Evolutionary conservation across 2,797 vertebrate genomes (phyloP).

Genomic region (Lacerta viridis): DNA sequence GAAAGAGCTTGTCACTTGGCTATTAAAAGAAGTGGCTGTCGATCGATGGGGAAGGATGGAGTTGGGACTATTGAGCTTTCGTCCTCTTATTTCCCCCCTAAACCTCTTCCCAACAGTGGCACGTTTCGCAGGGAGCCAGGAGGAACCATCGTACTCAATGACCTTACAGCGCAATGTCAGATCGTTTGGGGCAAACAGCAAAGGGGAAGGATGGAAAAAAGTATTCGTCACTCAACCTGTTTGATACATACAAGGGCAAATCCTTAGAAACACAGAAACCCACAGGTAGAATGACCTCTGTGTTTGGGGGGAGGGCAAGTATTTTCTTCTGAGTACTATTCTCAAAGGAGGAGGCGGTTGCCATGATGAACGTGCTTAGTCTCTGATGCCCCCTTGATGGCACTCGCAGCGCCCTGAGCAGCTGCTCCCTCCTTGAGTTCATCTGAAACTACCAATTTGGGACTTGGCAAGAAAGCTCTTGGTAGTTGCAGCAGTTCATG

Average conservation of each 20-base stretch:
- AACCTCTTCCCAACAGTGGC: slow-evolving; percentile 70
- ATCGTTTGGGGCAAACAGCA: slow-evolving; percentile 99
- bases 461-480: neutral
- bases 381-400: slow-evolving; percentile 27
- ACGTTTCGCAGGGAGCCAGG: slow-evolving; percentile 83
- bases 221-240: slow-evolving; percentile 99
- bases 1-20: neutral
- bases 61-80: neutral
- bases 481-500: neutral
- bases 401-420: slow-evolving; percentile 56
- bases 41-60: neutral
- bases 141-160: slow-evolving; percentile 98
- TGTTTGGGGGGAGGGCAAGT: fast-evolving
- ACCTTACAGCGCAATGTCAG: slow-evolving; percentile 99
- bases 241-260: slow-evolving; percentile 99
- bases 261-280: slow-evolving; percentile 98
- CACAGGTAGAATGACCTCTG: slow-evolving; percentile 80
- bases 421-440: slow-evolving; percentile 10
- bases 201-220: slow-evolving; percentile 99
- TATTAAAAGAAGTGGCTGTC: neutral
- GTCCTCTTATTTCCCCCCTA: neutral
- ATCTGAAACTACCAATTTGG: neutral
- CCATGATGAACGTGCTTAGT: slow-evolving; percentile 26
- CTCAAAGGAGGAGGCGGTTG: slow-evolving; percentile 10
- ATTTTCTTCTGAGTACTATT: neutral